Percentiles rank a stretch among this genome's conserved stretches.
phyloP scores from a whole-genome alignment of 2,888 invertebrate species.

The Cheilosia urbana region DNA sequence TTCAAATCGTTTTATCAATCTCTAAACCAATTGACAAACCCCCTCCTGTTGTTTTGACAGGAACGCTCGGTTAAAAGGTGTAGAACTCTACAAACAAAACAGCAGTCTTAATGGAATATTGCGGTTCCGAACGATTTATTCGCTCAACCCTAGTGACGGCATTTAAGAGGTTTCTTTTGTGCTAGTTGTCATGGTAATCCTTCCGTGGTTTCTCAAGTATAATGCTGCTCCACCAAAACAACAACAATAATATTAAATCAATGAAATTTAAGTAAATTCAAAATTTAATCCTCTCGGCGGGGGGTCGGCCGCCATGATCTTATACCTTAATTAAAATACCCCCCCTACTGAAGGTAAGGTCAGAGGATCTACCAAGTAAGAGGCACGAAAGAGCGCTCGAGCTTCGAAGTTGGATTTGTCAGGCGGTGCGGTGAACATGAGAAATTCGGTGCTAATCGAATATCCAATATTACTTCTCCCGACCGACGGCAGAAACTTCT shows the following conservation, averaged over 20 bases:
- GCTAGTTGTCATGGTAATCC: constrained; percentile 6
- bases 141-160: not conserved
- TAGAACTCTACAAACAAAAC: constrained; percentile 33
- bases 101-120: constrained; percentile 8
- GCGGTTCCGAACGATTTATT: constrained; percentile 21
- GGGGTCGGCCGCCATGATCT: constrained; percentile 17
- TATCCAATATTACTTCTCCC: not conserved
- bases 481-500: not conserved
- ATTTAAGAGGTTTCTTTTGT: too few relatives aligned
- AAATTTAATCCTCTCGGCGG: constrained; percentile 38
- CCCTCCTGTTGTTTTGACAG: constrained; percentile 15
- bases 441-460: not conserved
- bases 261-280: constrained; percentile 26
- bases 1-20: constrained; percentile 20
- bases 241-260: constrained; percentile 39
- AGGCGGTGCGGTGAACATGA: constrained; percentile 1
- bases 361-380: too few relatives aligned
- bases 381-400: not conserved
- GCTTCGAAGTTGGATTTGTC: constrained; percentile 8
- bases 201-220: not conserved
- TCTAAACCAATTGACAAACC: not conserved
- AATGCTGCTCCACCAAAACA: constrained; percentile 1
- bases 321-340: constrained; percentile 34
- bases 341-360: not conserved
- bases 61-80: not conserved